A percentile compares a stretch with the other conserved stretches of the same genome.
These are phyloP conservation scores for Lamellibrachia luymesi DNA, from an alignment of 1,140 invertebrate genomes.

Conservation along the genomic window DNA sequence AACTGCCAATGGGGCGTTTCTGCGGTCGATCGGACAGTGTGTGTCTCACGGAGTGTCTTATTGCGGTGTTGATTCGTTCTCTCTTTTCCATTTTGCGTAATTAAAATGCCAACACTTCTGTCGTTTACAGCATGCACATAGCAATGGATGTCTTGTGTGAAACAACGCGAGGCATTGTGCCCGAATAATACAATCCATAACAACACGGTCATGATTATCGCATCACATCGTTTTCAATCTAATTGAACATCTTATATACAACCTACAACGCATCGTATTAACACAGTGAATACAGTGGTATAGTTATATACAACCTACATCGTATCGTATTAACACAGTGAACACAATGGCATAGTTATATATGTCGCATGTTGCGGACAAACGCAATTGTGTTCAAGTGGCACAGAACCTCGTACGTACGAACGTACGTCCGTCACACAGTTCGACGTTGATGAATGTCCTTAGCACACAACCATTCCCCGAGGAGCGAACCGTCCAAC, in stretches of 20 bases:
- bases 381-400: neutral
- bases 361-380: neutral
- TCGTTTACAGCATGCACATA: neutral
- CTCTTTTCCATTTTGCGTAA: neutral
- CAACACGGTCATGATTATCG: neutral
- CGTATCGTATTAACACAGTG: neutral
- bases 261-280: neutral
- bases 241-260: neutral
- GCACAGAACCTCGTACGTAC: neutral
- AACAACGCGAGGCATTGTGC: neutral
- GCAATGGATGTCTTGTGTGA: neutral
- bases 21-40: neutral
- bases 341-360: neutral
- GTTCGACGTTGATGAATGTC: neutral
- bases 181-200: neutral
- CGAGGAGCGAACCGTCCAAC: neutral
- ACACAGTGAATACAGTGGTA: neutral
- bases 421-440: neutral
- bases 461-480: neutral
- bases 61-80: neutral
- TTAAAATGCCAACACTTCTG: neutral
- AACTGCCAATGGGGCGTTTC: neutral
- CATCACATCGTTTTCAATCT: neutral
- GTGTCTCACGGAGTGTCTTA: neutral
- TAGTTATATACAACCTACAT: neutral